Evolutionary conservation across 2,797 vertebrate species (phyloP).

Genomic region (Bovichtus diacanthus): DNA sequence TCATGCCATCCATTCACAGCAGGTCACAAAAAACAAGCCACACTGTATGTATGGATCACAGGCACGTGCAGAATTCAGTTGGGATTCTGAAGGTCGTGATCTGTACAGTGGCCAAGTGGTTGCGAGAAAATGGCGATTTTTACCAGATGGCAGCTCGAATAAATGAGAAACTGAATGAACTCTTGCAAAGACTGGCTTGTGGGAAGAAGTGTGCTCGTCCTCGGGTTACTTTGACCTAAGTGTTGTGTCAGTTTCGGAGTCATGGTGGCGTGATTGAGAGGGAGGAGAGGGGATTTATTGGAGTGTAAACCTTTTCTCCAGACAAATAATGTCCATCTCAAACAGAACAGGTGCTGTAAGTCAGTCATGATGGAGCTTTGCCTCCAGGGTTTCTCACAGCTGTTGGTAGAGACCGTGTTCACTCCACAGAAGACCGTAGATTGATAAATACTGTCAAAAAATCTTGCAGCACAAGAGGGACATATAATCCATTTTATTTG

Average conservation of each 20-base stretch:
- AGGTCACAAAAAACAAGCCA: constrained; percentile 36
- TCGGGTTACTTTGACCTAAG: constrained; percentile 16
- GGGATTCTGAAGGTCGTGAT: constrained; percentile 61
- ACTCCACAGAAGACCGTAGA: constrained; percentile 45
- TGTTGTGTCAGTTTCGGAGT: constrained; percentile 34
- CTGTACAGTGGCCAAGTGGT: constrained; percentile 35
- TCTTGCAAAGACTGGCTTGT: constrained; percentile 19
- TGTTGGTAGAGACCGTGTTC: constrained; percentile 48
- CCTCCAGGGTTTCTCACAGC: constrained; percentile 59
- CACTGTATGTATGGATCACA: constrained; percentile 60
- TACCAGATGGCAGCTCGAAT: constrained; percentile 63
- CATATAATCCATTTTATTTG: background rate
- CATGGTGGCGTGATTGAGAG: constrained; percentile 30
- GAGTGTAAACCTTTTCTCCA: constrained; percentile 44
- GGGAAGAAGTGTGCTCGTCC: constrained; percentile 16
- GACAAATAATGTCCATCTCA: constrained; percentile 46
- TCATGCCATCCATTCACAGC: constrained; percentile 61
- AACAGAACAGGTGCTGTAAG: constrained; percentile 62
- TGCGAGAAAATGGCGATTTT: constrained; percentile 38
- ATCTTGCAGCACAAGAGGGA: constrained; percentile 11
- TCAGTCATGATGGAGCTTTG: constrained; percentile 56
- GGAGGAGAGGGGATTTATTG: constrained; percentile 19
- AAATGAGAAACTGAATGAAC: constrained; percentile 48
- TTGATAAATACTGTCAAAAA: constrained; percentile 49
- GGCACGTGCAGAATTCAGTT: constrained; percentile 52